phyloP scores from a whole-genome alignment of 1,140 invertebrate genomes.

The Amphibalanus amphitrite region DNA sequence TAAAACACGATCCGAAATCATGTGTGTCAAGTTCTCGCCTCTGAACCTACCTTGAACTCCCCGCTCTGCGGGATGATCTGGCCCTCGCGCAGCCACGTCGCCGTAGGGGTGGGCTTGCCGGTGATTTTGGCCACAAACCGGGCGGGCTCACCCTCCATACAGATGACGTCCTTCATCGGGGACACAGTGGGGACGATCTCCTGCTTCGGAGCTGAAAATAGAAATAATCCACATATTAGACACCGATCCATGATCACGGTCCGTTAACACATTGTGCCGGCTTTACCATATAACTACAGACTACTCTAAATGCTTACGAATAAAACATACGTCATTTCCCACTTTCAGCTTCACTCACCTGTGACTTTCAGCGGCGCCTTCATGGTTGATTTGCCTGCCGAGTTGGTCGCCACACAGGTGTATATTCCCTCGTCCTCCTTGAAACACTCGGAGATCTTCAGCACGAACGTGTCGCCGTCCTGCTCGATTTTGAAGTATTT shows the following conservation, averaged over 20 bases:
- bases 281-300: no score
- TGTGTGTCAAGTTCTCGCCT: no score
- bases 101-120: conserved; percentile 59
- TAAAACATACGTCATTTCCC: no score
- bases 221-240: no score
- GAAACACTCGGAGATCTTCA: conserved; percentile 79
- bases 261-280: no score
- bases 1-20: no score
- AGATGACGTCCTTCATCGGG: conserved; percentile 59
- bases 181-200: conserved; percentile 59
- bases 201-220: conserved; percentile 19
- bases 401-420: conserved; percentile 71
- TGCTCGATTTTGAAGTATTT: conserved; percentile 93
- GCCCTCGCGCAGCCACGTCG: conserved; percentile 79
- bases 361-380: conserved; percentile 57
- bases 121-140: conserved; percentile 69
- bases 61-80: conserved; percentile 71
- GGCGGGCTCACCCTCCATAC: conserved; percentile 65
- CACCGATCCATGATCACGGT: no score
- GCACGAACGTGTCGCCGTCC: conserved; percentile 62
- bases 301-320: no score
- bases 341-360: conserved; percentile 29
- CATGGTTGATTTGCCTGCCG: conserved; percentile 56
- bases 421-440: conserved; percentile 88
- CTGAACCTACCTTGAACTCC: conserved; percentile 89